Percentiles rank a stretch among this genome's conserved stretches.
Conservation (phyloP, 2,113 vertebrate species). For the Pomatorhinus ruficollis region DNA sequence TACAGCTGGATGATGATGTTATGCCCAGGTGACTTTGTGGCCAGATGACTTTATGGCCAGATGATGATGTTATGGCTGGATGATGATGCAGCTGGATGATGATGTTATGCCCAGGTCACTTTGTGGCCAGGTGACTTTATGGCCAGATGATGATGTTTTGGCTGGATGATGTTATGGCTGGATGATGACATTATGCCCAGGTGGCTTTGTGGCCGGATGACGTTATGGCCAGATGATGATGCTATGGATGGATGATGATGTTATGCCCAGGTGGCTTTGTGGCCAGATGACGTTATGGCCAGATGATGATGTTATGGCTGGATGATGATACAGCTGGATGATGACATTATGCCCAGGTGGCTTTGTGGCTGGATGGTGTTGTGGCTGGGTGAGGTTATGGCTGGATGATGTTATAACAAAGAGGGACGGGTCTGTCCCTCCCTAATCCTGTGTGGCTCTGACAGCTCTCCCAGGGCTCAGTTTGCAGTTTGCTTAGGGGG, state of each 20-base stretch:
- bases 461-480: fast-evolving
- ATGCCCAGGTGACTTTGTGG: too few relatives aligned
- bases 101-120: fast-evolving
- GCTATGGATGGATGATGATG: too few relatives aligned
- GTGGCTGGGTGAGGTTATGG: fast-evolving
- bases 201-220: too few relatives aligned
- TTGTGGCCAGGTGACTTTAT: too few relatives aligned
- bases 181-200: too few relatives aligned
- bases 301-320: fast-evolving
- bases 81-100: too few relatives aligned
- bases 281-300: too few relatives aligned
- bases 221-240: fast-evolving
- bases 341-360: fast-evolving
- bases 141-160: too few relatives aligned
- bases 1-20: too few relatives aligned
- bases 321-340: fast-evolving
- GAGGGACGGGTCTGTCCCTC: fast-evolving
- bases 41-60: fast-evolving
- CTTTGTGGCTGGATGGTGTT: fast-evolving
- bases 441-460: fast-evolving
- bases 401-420: fast-evolving
- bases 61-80: fast-evolving
- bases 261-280: too few relatives aligned
- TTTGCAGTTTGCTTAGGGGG: fast-evolving
- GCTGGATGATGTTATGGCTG: too few relatives aligned